Evolutionary conservation across 2,888 invertebrate species (phyloP).

Genomic region (Lithophane ornitopus): DNA sequence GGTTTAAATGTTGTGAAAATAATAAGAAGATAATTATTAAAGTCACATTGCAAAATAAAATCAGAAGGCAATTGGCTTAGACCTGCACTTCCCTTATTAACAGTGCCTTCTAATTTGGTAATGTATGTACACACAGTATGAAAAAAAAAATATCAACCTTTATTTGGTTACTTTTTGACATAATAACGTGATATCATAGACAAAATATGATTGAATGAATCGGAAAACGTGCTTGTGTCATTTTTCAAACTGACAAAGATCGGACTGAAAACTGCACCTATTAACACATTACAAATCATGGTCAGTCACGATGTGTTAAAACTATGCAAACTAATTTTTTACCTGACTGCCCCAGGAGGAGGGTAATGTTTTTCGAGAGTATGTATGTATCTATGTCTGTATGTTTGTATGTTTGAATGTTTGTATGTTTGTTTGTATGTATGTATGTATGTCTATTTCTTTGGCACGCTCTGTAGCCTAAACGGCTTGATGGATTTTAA

Average conservation of each 20-base stretch:
- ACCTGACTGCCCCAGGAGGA: too few species aligned
- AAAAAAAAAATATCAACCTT: not conserved
- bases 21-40: not conserved
- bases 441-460: too few species aligned
- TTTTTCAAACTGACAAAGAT: slow-evolving; percentile 26
- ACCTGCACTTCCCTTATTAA: not conserved
- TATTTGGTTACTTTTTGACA: not conserved
- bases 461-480: too few species aligned
- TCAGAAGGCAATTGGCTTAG: not conserved
- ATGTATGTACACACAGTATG: not conserved
- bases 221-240: slow-evolving; percentile 10
- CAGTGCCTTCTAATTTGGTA: not conserved
- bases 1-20: not conserved
- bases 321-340: not conserved
- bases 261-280: slow-evolving; percentile 8
- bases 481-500: too few species aligned
- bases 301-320: slow-evolving; percentile 9
- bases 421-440: too few species aligned
- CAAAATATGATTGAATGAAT: slow-evolving; percentile 9
- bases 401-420: too few species aligned
- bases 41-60: not conserved
- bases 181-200: not conserved
- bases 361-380: too few species aligned
- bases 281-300: slow-evolving; percentile 17
- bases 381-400: too few species aligned